Percentiles rank a stretch among this genome's conserved stretches.
Evolutionary conservation across 2,113 vertebrate genomes (phyloP).

Genomic region (Elachura formosa): DNA sequence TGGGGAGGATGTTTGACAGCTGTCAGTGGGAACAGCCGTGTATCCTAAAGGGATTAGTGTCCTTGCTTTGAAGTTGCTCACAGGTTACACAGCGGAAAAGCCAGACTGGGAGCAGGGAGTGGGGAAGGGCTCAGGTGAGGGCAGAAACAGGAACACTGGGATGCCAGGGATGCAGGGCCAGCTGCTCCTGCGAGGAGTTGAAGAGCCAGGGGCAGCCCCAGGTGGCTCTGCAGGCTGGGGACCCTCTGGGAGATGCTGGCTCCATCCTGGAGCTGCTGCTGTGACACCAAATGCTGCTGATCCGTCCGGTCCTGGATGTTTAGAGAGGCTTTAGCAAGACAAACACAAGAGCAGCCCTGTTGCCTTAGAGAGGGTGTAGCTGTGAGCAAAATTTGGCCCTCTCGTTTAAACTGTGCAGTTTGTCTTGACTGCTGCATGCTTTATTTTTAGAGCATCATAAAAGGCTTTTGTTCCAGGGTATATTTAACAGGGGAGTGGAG

Average conservation of each 20-base stretch:
- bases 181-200: rapidly evolving
- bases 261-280: neutral
- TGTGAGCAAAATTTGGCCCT: constrained; percentile 43
- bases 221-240: neutral
- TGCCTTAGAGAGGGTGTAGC: constrained; percentile 51
- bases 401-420: constrained; percentile 11
- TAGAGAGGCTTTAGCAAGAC: constrained; percentile 19
- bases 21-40: constrained; percentile 11
- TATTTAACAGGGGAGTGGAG: constrained; percentile 69
- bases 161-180: neutral
- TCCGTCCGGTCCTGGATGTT: constrained; percentile 7
- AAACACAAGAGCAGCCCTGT: constrained; percentile 21
- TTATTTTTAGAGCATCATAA: constrained; percentile 69
- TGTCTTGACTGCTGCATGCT: constrained; percentile 37
- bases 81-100: neutral
- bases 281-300: neutral
- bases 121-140: neutral
- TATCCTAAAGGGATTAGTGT: constrained; percentile 34
- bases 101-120: neutral
- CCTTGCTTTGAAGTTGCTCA: constrained; percentile 31
- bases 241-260: neutral
- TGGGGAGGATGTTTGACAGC: constrained; percentile 40
- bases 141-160: neutral
- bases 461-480: constrained; percentile 64
- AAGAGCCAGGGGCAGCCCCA: neutral